A percentile compares a stretch with the other conserved stretches of the same genome.
phyloP scores from a whole-genome alignment of 2,797 vertebrate species.

The Falco rusticolus region DNA sequence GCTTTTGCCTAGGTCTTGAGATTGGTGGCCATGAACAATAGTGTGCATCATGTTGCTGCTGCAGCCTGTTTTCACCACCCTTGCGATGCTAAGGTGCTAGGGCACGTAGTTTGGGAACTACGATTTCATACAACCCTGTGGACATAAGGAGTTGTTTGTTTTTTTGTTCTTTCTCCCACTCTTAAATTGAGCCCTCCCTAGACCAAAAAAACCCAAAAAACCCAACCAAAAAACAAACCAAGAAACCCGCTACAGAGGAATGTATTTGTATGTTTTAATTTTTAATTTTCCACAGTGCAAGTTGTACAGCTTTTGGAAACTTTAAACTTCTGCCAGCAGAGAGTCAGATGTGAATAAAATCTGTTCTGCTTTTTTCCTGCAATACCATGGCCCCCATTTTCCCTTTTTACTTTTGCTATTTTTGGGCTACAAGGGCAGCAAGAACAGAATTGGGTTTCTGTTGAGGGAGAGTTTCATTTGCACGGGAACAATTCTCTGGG shows the following conservation, averaged over 20 bases:
- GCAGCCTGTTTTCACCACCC: neutral
- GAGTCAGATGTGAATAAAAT: neutral
- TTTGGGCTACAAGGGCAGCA: neutral
- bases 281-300: neutral
- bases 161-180: neutral
- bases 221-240: neutral
- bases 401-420: neutral
- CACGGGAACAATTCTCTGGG: neutral
- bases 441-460: neutral
- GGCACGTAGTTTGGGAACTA: neutral
- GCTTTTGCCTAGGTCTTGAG: neutral
- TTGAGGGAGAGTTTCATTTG: neutral
- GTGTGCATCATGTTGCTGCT: neutral
- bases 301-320: neutral
- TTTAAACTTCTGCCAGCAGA: neutral
- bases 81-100: neutral
- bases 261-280: neutral
- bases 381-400: neutral
- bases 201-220: neutral
- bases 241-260: neutral
- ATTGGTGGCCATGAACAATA: neutral
- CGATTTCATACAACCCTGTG: neutral
- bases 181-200: neutral
- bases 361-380: neutral
- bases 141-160: accelerated